Base-by-base conservation (phyloP, 2,113 vertebrate species). In the Vombatus ursinus region DNA sequence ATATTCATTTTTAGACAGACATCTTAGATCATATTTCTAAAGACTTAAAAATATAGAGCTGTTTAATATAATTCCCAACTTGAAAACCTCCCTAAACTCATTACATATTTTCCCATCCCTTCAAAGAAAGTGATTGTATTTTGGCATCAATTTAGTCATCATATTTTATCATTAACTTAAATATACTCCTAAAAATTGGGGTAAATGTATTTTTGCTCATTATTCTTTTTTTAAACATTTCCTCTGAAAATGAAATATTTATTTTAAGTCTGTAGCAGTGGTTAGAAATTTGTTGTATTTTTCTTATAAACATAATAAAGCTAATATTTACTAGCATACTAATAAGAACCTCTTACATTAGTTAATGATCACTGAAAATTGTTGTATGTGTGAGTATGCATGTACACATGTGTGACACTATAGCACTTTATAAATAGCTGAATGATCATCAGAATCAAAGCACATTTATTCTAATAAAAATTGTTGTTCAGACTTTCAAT, bases 1-100 rank as follows among this genome's bases (percentile, higher is more conserved):
- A 0, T 5, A n/a, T 0, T 3, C 7, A 0, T 37, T 1, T 0
- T 14, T 3, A 0, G 0, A 44, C 10, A 0, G 16, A 1, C 24
- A 48, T 91, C 7, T 8, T 0, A 19, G 4, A 0, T 37, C 12
- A 14, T 0, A 1, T 0, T 14, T 24, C 49, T 22, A 26, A 50
- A n/a, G 52, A 0, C 14, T 47, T 24, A 2, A 4, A 84, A 84
- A 50, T 16, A 0, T 7, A 47, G 37, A 25, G 3, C 37, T 54
- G 12, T n/a, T 31, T 31, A 25, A 19, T 6, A 3, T 2, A 22
- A 8, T 37, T 9, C 8, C 28, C 25, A 25, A 0, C 1, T 31
- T 14, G 68, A 37, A 9, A 91, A 0, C 12, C 0, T 25, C n/a
- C 16, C 16, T 10, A 0, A 4, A 31, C 24, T 2, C 49, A 47